These are phyloP conservation scores for Eublepharis macularius DNA, from an alignment of 2,113 vertebrate species.

Conservation along the genomic window DNA sequence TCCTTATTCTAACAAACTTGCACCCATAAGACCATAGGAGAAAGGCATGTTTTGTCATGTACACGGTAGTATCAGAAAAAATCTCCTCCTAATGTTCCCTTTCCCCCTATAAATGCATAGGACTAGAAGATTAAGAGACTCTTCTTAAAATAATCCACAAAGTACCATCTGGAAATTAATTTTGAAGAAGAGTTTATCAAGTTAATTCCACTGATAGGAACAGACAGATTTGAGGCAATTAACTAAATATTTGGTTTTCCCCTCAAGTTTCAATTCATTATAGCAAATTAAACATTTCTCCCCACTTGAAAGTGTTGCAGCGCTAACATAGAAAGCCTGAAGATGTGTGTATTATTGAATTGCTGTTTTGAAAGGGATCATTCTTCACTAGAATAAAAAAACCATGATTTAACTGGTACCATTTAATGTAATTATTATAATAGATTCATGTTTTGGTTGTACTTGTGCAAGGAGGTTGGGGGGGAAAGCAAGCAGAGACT, in stretches of 20 bases:
- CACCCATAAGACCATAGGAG: neutral
- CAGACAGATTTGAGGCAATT: conserved; percentile 74
- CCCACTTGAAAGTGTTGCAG: conserved; percentile 67
- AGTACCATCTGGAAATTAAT: conserved; percentile 69
- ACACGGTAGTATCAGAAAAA: conserved; percentile 30
- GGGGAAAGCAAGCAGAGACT: neutral
- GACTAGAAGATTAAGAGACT: neutral
- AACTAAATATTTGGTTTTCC: conserved; percentile 73
- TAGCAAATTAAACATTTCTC: conserved; percentile 74
- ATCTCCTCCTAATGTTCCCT: conserved; percentile 51
- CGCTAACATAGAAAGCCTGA: conserved; percentile 38
- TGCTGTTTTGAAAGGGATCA: neutral
- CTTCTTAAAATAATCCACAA: conserved; percentile 60
- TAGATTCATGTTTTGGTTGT: neutral
- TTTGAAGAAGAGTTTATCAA: conserved; percentile 72
- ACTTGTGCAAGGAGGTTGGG: neutral
- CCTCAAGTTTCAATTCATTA: conserved; percentile 72
- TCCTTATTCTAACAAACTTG: conserved; percentile 19
- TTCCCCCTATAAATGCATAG: conserved; percentile 52
- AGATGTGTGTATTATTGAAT: conserved; percentile 4
- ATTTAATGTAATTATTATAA: neutral
- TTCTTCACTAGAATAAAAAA: neutral
- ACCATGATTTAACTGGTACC: neutral
- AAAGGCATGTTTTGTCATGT: conserved; percentile 44
- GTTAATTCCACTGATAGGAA: conserved; percentile 70